Evolutionary conservation across 2,888 invertebrate species (phyloP).

Genomic region (Taphrorychus bicolor): DNA sequence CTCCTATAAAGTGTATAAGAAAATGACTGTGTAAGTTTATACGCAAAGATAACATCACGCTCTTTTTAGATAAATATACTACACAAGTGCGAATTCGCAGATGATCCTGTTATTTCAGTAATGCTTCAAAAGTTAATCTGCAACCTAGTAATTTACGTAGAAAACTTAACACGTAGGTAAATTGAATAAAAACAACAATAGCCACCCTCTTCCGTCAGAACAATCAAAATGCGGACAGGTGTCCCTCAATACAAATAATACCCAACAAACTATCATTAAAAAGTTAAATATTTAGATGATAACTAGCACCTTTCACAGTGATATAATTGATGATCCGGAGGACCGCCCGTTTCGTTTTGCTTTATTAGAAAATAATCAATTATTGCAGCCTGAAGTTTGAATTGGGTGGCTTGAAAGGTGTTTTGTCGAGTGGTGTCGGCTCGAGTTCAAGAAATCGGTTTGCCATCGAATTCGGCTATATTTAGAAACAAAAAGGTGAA

Average conservation of each 20-base stretch:
- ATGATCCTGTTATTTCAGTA: too few relatives aligned
- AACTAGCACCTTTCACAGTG: conserved; percentile 60
- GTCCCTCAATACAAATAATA: conserved; percentile 53
- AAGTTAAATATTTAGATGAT: conserved; percentile 60
- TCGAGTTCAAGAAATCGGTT: background rate
- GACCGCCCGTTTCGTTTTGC: conserved; percentile 9
- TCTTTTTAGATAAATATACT: background rate
- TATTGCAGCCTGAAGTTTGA: background rate
- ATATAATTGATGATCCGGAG: conserved; percentile 52
- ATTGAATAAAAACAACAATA: too few relatives aligned
- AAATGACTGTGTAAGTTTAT: background rate
- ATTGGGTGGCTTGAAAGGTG: background rate
- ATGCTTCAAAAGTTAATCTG: too few relatives aligned
- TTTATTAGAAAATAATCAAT: conserved; percentile 18
- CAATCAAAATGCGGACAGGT: conserved; percentile 33
- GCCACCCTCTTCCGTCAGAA: conserved; percentile 3
- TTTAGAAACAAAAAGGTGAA: too few relatives aligned
- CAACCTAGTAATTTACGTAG: too few relatives aligned
- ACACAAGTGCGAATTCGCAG: background rate
- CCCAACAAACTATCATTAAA: conserved; percentile 56
- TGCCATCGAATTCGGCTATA: too few relatives aligned
- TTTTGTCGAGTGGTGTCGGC: background rate
- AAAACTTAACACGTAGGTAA: too few relatives aligned
- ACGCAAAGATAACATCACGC: background rate
- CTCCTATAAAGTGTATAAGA: too few relatives aligned